Base-by-base conservation (phyloP, 2,113 vertebrate genomes). In the Gallinago paraguaiae region DNA sequence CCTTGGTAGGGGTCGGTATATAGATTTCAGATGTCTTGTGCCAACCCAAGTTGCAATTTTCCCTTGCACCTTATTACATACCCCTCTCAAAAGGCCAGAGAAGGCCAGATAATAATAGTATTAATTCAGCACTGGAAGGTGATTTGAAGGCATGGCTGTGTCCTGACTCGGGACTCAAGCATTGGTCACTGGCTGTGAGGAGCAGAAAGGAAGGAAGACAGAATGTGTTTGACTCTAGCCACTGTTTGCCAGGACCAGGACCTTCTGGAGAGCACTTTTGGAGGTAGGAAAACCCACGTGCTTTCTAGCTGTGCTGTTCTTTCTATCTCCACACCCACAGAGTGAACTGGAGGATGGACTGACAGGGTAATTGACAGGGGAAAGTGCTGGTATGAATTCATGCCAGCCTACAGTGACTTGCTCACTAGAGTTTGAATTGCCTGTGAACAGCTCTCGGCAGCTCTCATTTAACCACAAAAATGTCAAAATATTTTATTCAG, bases 401-500 rank as follows among this genome's bases (percentile, higher is more conserved):
- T 82, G 79, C 82, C 67, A 77, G 39, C 93, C 85, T 84, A 74
- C 56, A 75, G 56, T 77, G 78, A 76, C 67, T 75, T 92, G 51
- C 63, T 93, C 83, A 84, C 61, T 79, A 45, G 65, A 77, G 71
- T 84, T 97, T 96, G 68, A 95, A 95, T 94, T 97, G 87, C 88
- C 81, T 59, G 31, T 86, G 78, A 87, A 84, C 77, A 94, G 39
- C 54, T 86, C 94, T 95, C 37, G 5, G 81, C 78, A 78, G 53
- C 64, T 87, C 92, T 92, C 78, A 92, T 93, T 85, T 95, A 91
- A 53, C 67, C 28, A 76, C 17, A 45, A 75, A 97, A 97, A 96
- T 94, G 95, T 97, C 96, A 96, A 95, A 96, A 97, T 97, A 97
- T 97, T 97, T 98, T 96, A 96, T 84, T 75, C 46, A 45, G 45